These are phyloP conservation scores for Drosophila barbarae DNA, from an alignment of 2,888 invertebrate genomes.

Conservation along the genomic window DNA sequence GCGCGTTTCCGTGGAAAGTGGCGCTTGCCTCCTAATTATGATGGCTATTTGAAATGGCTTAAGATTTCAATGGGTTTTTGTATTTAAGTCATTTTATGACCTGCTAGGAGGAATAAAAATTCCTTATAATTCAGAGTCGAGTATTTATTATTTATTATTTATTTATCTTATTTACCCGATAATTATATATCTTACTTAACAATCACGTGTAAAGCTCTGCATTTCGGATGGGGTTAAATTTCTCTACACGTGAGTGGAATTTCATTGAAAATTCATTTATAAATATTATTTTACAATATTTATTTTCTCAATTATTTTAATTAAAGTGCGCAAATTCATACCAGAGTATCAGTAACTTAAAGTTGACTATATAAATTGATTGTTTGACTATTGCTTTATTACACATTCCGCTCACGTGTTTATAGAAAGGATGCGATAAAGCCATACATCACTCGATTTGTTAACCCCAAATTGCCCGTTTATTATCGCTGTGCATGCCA, in stretches of 20 bases:
- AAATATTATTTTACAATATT: not conserved
- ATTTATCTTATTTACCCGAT: not conserved
- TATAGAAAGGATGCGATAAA: slow-evolving; percentile 24
- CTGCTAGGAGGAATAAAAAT: too few relatives aligned
- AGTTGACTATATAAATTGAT: slow-evolving; percentile 1
- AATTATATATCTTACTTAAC: not conserved
- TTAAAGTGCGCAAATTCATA: not conserved
- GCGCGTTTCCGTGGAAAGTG: slow-evolving; percentile 16
- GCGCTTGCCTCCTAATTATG: slow-evolving; percentile 14
- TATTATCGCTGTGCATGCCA: slow-evolving; percentile 36
- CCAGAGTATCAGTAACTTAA: slow-evolving; percentile 11
- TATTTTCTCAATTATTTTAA: not conserved
- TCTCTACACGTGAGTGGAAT: not conserved
- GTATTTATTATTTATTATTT: too few relatives aligned
- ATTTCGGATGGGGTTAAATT: not conserved
- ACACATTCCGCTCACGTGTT: slow-evolving; percentile 17
- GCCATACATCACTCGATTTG: slow-evolving; percentile 37
- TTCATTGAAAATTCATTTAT: not conserved
- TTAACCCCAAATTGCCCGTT: slow-evolving; percentile 44
- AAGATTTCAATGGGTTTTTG: not conserved
- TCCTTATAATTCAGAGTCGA: too few relatives aligned
- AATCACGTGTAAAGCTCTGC: slow-evolving; percentile 13
- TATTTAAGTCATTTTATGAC: not conserved
- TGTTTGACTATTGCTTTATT: not conserved
- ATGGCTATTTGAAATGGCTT: slow-evolving; percentile 6